Conservation (phyloP, 2,113 vertebrate genomes). For the Todiramphus chloris region DNA sequence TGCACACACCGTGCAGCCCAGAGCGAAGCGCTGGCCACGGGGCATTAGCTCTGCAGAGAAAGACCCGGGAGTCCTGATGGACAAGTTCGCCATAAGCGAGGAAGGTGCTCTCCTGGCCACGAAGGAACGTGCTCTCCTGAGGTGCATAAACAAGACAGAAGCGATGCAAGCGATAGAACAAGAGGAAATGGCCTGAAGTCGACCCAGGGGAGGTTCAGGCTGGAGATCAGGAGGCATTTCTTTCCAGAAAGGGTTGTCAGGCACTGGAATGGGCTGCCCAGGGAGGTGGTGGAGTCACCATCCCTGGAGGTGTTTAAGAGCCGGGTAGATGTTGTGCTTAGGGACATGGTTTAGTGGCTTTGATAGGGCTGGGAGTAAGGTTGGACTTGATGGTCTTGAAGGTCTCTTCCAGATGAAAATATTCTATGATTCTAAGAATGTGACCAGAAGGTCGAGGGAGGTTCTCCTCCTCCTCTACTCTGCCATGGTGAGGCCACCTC, state of each 20-base stretch:
- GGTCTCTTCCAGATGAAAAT: too few species aligned
- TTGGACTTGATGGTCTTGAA: too few species aligned
- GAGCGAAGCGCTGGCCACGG: rapidly evolving
- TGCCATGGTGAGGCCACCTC: not conserved
- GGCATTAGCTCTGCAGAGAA: not conserved
- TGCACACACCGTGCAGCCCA: not conserved
- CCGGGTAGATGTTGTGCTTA: too few species aligned
- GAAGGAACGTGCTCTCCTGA: not conserved
- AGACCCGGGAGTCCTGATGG: not conserved
- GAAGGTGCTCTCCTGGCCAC: not conserved
- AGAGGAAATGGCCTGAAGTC: not conserved
- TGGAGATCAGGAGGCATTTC: too few species aligned
- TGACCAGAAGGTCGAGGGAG: not conserved
- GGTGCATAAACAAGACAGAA: not conserved
- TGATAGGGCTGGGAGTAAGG: too few species aligned
- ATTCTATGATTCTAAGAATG: not conserved
- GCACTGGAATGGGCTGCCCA: too few species aligned
- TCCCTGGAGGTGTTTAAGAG: too few species aligned
- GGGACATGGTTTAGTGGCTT: too few species aligned
- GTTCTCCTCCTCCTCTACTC: not conserved
- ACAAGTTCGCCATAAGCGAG: too few species aligned
- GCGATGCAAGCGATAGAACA: not conserved
- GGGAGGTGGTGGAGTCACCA: too few species aligned
- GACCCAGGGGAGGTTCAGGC: not conserved
- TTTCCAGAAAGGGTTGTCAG: too few species aligned